Percentiles rank a stretch among this genome's conserved stretches.
Evolutionary conservation across 2,113 vertebrate species (phyloP).

Genomic region (Clarias batrachus): DNA sequence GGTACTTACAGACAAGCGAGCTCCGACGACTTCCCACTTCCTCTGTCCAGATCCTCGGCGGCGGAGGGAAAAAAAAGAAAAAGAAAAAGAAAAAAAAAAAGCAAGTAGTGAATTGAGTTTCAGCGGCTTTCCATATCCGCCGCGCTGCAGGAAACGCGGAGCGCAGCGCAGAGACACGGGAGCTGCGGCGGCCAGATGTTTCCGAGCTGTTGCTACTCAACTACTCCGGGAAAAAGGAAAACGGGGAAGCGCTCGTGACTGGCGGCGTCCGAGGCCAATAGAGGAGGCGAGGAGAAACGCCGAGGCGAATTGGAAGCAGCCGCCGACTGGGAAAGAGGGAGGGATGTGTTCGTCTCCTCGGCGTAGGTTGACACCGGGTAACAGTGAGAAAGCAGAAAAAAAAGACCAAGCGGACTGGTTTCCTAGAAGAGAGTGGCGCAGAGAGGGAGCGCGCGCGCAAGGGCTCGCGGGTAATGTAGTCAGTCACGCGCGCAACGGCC

Average conservation of each 20-base stretch:
- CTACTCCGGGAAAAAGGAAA: conserved; percentile 70
- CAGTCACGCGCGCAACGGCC: conserved; percentile 57
- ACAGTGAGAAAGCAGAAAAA: conserved; percentile 71
- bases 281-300: conserved; percentile 66
- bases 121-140: conserved; percentile 75
- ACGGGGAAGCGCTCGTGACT: conserved; percentile 70
- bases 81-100: conserved; percentile 43
- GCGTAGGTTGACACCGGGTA: conserved; percentile 78
- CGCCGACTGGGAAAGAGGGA: conserved; percentile 66
- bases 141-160: conserved; percentile 59
- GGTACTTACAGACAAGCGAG: conserved; percentile 75
- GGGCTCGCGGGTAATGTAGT: conserved; percentile 78
- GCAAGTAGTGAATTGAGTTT: conserved; percentile 72
- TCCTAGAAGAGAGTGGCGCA: conserved; percentile 75
- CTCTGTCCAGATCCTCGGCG: conserved; percentile 61
- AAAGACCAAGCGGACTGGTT: conserved; percentile 72
- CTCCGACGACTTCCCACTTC: conserved; percentile 68
- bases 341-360: conserved; percentile 72
- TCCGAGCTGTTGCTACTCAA: conserved; percentile 83
- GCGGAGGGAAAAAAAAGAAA: background rate
- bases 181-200: conserved; percentile 77
- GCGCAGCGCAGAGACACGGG: conserved; percentile 54
- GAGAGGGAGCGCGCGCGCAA: conserved; percentile 62
- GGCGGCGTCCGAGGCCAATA: conserved; percentile 75
- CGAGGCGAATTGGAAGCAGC: conserved; percentile 73